Conservation (phyloP, 2,113 vertebrate species). For the Ursus arctos region DNA sequence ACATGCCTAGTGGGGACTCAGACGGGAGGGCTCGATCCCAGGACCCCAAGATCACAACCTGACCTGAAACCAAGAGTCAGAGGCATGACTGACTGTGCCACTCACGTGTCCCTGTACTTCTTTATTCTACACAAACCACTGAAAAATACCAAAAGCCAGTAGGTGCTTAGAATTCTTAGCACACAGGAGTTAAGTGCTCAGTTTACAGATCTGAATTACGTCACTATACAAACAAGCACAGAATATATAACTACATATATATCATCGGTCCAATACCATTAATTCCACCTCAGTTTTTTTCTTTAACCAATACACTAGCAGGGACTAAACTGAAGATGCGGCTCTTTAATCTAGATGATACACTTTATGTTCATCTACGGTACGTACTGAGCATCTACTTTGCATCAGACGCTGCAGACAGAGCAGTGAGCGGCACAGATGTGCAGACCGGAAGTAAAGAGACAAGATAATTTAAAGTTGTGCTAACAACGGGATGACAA, state of each 20-base stretch:
- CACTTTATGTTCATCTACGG: not conserved
- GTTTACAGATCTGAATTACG: not conserved
- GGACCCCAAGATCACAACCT: not conserved
- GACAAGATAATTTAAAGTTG: not conserved
- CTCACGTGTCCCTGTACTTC: not conserved
- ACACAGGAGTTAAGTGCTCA: not conserved
- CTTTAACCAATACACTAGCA: not conserved
- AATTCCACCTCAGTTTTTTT: not conserved
- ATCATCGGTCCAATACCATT: not conserved
- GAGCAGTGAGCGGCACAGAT: not conserved
- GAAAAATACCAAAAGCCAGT: conserved; percentile 40
- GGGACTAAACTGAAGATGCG: not conserved
- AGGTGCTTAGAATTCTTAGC: not conserved
- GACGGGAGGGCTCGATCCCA: not conserved
- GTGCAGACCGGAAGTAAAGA: not conserved
- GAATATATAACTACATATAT: not conserved
- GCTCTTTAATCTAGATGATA: not conserved
- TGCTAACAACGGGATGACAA: not conserved
- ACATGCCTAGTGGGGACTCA: not conserved
- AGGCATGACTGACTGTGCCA: not conserved
- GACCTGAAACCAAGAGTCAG: not conserved
- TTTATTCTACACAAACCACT: not conserved
- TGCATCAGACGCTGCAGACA: not conserved
- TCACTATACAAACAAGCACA: conserved; percentile 1
- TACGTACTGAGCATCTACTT: not conserved